Percentiles rank a stretch among this genome's conserved stretches.
Conservation (phyloP, 2,113 vertebrate genomes). For the Lepidothrix coronata region DNA sequence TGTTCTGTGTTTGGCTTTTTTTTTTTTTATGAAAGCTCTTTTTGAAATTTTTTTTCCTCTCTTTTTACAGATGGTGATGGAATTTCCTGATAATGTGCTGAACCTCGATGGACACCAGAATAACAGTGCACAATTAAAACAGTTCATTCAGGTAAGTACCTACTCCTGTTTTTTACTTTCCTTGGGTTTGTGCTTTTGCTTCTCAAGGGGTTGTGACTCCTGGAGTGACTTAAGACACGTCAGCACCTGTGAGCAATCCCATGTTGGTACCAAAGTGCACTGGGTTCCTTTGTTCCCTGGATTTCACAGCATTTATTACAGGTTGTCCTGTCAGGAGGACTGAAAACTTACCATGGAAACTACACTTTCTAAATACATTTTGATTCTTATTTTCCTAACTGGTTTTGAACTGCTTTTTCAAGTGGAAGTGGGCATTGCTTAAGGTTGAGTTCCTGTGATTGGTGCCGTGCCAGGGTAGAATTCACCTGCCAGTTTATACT, state of each 20-base stretch:
- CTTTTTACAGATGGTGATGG: constrained; percentile 93
- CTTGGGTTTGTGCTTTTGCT: neutral
- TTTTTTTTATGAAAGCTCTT: neutral
- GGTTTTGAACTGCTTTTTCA: neutral
- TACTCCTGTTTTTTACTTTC: neutral
- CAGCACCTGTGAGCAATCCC: neutral
- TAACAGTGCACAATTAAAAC: constrained; percentile 85
- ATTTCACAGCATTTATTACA: neutral
- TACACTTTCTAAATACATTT: neutral
- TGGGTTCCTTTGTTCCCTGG: neutral
- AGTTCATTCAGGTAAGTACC: constrained; percentile 88
- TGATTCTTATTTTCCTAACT: neutral
- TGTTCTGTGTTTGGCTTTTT: neutral
- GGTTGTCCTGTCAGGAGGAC: neutral
- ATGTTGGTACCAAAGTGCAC: neutral
- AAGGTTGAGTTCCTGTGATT: neutral
- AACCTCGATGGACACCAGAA: constrained; percentile 88
- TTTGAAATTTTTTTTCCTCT: neutral
- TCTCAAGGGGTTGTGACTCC: neutral
- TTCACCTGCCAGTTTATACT: neutral
- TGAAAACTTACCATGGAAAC: neutral
- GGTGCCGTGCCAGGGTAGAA: neutral
- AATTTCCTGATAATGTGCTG: constrained; percentile 90
- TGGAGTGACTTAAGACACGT: neutral
- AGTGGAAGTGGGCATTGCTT: neutral